Base-by-base conservation (phyloP, 2,797 vertebrate species). In the Catostomus latipinnis region DNA sequence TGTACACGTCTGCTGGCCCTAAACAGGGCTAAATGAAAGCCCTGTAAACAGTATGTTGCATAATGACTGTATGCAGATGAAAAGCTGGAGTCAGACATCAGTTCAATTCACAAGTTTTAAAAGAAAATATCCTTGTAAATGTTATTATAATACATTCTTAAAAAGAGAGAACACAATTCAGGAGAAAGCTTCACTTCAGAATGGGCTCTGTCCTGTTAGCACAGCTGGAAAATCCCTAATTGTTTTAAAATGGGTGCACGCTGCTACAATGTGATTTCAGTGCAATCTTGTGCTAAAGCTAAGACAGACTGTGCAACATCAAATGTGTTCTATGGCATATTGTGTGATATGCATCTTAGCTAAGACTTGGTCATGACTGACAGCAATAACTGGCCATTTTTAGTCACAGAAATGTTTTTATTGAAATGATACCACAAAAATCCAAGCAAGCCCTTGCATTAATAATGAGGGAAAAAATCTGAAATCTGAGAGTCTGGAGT, bases 11-110 rank as follows among this genome's bases (percentile, higher is more conserved):
- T 34, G n/a, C 62, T 67, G 61, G 46, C 16, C 62, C n/a, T 22
- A 73, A 73, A 80, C 77, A 80, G 61, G 68, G 49, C 71, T 60
- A 34, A 34, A 34, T 71, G 60, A 45, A 78, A 70, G 71, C 13
- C 67, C 34, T 71, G 67, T 62, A 78, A 78, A 78, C 12, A 54
- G 57, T 16, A 3, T 16, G 22, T 16, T 22, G 67, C 49, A 71
- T 78, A 71, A 71, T 71, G 57, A 34, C 52, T 16, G n/a, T n/a
- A 78, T 54, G 76, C 60, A 71, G 58, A 14, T 1, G 8, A 56
- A 71, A 71, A 71, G 53, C 34, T 50, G 8, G 8, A 76, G 6
- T 50, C 74, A 13, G 48, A 18, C 45, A 7, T 58, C 45, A 16
- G 13, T 69, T 61, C 18, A 76, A 57, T 67, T 49, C 14, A 60